Conservation (phyloP, 64 coral and sea anemone genomes). For the Montipora capricornis region DNA sequence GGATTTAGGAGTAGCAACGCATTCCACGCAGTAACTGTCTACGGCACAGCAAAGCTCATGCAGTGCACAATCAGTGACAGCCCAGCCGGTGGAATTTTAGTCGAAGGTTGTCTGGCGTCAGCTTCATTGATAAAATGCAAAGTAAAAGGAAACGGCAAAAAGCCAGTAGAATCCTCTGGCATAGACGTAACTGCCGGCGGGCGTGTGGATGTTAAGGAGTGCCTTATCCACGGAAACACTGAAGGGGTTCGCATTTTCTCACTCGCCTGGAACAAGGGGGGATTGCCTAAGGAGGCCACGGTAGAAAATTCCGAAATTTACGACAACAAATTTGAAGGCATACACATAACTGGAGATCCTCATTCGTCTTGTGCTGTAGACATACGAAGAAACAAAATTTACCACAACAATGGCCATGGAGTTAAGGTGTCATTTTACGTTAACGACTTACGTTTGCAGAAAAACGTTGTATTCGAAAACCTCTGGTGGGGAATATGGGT, state of each 20-base stretch:
- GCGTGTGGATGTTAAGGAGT: neutral
- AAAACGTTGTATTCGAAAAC: constrained; percentile 16
- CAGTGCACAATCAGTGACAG: neutral
- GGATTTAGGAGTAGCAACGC: neutral
- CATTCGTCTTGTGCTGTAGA: neutral
- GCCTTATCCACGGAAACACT: neutral
- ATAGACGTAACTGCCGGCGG: neutral
- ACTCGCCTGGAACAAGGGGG: no score
- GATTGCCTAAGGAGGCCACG: neutral
- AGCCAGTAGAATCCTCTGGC: neutral
- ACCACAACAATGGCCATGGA: neutral
- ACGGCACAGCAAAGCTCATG: neutral
- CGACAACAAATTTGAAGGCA: constrained; percentile 27
- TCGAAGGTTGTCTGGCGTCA: neutral
- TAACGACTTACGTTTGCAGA: neutral
- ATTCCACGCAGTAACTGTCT: neutral
- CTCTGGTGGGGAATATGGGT: constrained; percentile 5
- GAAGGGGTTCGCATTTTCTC: neutral
- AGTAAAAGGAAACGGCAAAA: neutral
- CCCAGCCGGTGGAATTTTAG: neutral
- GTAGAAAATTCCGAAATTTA: neutral
- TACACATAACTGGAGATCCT: neutral
- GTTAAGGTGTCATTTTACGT: neutral
- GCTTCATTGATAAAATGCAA: neutral
- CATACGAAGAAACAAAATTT: neutral